A percentile compares a stretch with the other conserved stretches of the same genome.
phyloP scores from a whole-genome alignment of 2,113 vertebrate genomes.

The Apeltes quadracus region DNA sequence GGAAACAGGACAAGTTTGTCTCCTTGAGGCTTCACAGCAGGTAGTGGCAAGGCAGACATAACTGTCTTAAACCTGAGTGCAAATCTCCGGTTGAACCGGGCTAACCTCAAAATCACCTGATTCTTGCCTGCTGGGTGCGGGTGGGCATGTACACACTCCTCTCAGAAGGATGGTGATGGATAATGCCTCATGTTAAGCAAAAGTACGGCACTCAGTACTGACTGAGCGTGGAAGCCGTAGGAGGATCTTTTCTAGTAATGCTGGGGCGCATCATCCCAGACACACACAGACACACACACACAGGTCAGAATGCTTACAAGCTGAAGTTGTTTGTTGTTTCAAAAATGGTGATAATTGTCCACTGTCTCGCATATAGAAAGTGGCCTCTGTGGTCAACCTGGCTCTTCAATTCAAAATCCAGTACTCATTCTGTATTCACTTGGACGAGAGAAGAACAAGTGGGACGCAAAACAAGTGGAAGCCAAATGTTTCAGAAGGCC shows the following conservation, averaged over 20 bases:
- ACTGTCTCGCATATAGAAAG: constrained; percentile 51
- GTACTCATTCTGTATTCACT: constrained; percentile 45
- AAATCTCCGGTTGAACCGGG: constrained; percentile 58
- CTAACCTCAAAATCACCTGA: constrained; percentile 47
- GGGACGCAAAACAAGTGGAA: constrained; percentile 55
- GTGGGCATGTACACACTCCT: constrained; percentile 36
- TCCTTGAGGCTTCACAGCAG: constrained; percentile 63
- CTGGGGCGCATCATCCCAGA: constrained; percentile 42
- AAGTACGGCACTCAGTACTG: constrained; percentile 49
- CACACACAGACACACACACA: constrained; percentile 30
- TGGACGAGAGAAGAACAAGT: constrained; percentile 51
- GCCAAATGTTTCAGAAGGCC: constrained; percentile 45
- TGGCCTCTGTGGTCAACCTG: constrained; percentile 45
- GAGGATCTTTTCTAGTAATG: constrained; percentile 58
- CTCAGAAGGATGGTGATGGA: constrained; percentile 29
- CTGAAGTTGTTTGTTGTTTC: constrained; percentile 78
- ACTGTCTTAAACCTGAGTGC: constrained; percentile 55
- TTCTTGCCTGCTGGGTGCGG: constrained; percentile 45
- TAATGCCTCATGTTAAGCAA: constrained; percentile 58
- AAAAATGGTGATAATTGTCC: constrained; percentile 71
- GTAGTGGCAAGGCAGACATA: constrained; percentile 63
- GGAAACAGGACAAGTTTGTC: constrained; percentile 65
- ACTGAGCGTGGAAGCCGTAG: constrained; percentile 47
- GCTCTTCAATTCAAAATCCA: constrained; percentile 59
- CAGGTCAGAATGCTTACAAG: constrained; percentile 59